A percentile compares a stretch with the other conserved stretches of the same genome.
Evolutionary conservation across 1,140 invertebrate genomes (phyloP).

Genomic region (Hycleus cichorii): DNA sequence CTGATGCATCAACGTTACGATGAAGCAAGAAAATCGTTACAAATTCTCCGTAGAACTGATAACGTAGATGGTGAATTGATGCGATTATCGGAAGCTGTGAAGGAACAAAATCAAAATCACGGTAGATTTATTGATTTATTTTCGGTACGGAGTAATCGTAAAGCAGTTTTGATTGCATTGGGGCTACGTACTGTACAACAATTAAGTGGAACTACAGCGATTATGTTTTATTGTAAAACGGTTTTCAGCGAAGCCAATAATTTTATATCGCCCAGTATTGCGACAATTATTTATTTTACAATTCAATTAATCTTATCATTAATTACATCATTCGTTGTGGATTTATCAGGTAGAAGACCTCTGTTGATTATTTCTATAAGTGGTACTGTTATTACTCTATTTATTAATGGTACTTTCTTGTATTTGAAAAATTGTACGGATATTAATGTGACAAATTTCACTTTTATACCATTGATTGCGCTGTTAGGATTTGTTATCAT

Average conservation of each 20-base stretch:
- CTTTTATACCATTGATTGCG: slow-evolving; percentile 54
- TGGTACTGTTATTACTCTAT: slow-evolving; percentile 47
- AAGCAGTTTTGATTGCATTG: slow-evolving; percentile 54
- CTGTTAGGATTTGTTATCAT: slow-evolving; percentile 61
- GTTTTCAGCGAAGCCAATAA: slow-evolving; percentile 57
- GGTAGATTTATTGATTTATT: slow-evolving; percentile 50
- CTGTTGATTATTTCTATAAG: slow-evolving; percentile 56
- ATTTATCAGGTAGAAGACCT: slow-evolving; percentile 61
- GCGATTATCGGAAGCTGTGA: slow-evolving; percentile 51
- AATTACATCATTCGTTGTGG: slow-evolving; percentile 57
- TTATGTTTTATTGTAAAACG: slow-evolving; percentile 67
- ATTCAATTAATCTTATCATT: slow-evolving; percentile 59
- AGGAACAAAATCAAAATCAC: slow-evolving; percentile 47
- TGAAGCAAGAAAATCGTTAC: slow-evolving; percentile 26
- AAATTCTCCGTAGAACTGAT: slow-evolving; percentile 31
- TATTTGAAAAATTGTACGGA: slow-evolving; percentile 43
- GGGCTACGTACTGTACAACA: slow-evolving; percentile 67
- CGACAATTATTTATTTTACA: slow-evolving; percentile 51
- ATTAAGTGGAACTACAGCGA: slow-evolving; percentile 65
- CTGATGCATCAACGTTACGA: slow-evolving; percentile 18
- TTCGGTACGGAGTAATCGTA: slow-evolving; percentile 50
- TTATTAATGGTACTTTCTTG: slow-evolving; percentile 54
- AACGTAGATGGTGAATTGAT: slow-evolving; percentile 44
- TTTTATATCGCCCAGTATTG: slow-evolving; percentile 27
- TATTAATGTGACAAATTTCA: slow-evolving; percentile 38